Evolutionary conservation across 1,140 invertebrate genomes (phyloP).

Genomic region (Grapholita molesta): DNA sequence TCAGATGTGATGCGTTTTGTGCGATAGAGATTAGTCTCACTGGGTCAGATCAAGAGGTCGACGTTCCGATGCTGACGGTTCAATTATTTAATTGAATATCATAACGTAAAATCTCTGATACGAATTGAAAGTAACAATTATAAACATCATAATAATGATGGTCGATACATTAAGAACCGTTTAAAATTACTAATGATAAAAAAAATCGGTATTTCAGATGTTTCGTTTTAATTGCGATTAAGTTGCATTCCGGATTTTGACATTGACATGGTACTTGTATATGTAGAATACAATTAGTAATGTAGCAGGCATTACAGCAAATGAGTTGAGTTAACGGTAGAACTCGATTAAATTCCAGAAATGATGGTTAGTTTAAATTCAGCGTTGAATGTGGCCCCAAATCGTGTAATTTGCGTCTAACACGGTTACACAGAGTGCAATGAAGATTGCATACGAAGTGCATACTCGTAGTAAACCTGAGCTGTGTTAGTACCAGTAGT

Average conservation of each 20-base stretch:
- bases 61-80: constrained; percentile 9
- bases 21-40: constrained; percentile 16
- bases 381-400: not conserved
- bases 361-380: not conserved
- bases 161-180: constrained; percentile 6
- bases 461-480: not conserved
- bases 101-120: not conserved
- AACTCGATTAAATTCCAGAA: not conserved
- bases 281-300: not conserved
- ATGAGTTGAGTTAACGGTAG: constrained; percentile 6
- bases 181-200: constrained; percentile 8
- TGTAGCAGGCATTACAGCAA: not conserved
- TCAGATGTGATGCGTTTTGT: constrained; percentile 32
- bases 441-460: not conserved
- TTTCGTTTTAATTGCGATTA: not conserved
- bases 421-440: not conserved
- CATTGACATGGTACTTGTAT: not conserved
- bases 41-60: constrained; percentile 28
- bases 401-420: not conserved
- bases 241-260: too few relatives aligned
- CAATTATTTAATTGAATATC: constrained; percentile 17
- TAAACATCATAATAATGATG: constrained; percentile 13
- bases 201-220: not conserved
- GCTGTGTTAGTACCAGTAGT: not conserved
- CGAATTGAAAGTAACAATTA: constrained; percentile 8